Percentiles rank a stretch among this genome's conserved stretches.
These are phyloP conservation scores for Cephus sareptanus DNA, from an alignment of 2,888 invertebrate species.

Conservation along the genomic window DNA sequence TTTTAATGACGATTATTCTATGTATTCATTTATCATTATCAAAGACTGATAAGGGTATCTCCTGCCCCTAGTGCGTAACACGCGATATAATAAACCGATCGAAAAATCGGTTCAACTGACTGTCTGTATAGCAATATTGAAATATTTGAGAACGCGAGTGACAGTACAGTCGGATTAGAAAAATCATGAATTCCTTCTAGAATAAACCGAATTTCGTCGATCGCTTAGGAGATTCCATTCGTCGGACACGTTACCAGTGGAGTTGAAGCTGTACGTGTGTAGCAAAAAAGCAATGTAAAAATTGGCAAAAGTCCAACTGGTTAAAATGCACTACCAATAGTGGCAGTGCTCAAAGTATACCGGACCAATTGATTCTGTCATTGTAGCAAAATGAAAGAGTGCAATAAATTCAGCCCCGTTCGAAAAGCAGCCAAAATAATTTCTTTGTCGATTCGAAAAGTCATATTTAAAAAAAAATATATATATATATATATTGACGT, in stretches of 20 bases:
- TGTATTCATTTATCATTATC: background rate
- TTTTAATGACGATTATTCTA: background rate
- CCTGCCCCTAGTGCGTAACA: background rate
- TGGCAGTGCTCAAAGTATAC: background rate
- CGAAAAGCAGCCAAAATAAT: background rate
- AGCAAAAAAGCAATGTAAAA: background rate
- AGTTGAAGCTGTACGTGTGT: background rate
- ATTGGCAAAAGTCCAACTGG: background rate
- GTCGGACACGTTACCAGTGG: background rate
- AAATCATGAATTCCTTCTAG: background rate
- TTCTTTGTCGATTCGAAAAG: background rate
- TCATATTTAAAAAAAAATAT: background rate
- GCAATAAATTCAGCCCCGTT: background rate
- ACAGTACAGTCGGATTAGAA: background rate
- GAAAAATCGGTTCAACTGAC: background rate
- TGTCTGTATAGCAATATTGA: background rate
- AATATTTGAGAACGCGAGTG: background rate
- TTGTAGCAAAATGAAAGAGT: background rate
- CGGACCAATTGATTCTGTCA: background rate
- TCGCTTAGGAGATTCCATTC: background rate
- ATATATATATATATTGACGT: background rate
- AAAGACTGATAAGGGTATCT: background rate
- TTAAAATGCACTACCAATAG: background rate
- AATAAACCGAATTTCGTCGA: background rate
- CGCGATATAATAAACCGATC: background rate